Evolutionary conservation across 2,888 invertebrate genomes (phyloP), one percentile per base, ranked within the genome.

Genomic region (Chironomus tentans): DNA sequence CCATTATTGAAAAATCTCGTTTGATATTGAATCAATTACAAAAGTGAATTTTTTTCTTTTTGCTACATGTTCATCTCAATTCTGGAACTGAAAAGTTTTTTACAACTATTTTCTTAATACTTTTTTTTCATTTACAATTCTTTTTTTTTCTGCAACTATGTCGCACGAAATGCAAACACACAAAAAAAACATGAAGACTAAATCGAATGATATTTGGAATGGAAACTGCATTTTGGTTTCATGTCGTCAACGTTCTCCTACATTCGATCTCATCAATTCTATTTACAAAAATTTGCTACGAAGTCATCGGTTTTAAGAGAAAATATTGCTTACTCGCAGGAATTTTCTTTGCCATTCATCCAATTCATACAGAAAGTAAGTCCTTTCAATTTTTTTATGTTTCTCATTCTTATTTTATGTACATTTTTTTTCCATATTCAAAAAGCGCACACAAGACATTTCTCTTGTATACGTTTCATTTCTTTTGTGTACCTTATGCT

Each of bases 291-390:
- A 88, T 90, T 56, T 90, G 90, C 79, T 85, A 88, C 70, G 85
- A 86, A n/a, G 88, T 92, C 71, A 91, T 90, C 69, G 87, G 89
- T 21, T 85, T 92, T 79, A 88, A 88, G 80, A 87, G 46, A 13
- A 75, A 75, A 62, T 91, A 91, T 79, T 90, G 92, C 4, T 88
- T 91, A 6, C 83, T 91, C 13, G 90, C 92, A 0, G 91, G 91
- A 18, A 83, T 92, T 65, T 85, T 94, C 79, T 95, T 95, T 81
- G 93, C 94, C 4, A 88, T 91, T 3, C 95, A 95, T 82, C 95
- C 95, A 22, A 88, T 95, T 78, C 95, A 95, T 83, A 93, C 94
- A 0, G 95, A 95, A 21, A 73, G 73, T 73, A 65, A 62, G 73
- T 62, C 38, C 10, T 21, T 56, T 56, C 18, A 56, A 15, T 10